Evolutionary conservation across 2,113 vertebrate genomes (phyloP).

Genomic region (Vombatus ursinus): DNA sequence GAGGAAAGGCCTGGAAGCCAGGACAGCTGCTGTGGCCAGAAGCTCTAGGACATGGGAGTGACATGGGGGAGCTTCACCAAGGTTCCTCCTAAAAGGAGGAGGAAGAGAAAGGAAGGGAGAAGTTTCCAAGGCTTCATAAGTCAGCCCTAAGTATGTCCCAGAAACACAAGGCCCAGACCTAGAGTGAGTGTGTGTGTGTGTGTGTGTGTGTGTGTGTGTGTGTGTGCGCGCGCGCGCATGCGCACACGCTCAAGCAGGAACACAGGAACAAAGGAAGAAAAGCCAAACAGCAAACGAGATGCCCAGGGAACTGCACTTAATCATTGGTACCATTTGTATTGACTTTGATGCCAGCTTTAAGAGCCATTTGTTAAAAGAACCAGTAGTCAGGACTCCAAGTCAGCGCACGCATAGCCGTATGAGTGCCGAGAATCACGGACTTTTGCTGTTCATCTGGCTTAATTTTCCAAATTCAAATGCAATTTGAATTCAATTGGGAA

Average conservation of each 20-base stretch:
- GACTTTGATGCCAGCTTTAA: constrained; percentile 80
- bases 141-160: constrained; percentile 40
- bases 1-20: neutral
- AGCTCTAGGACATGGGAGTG: neutral
- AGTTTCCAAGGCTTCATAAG: constrained; percentile 34
- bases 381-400: constrained; percentile 78
- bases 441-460: constrained; percentile 72
- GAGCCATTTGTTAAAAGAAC: constrained; percentile 82
- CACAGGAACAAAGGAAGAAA: constrained; percentile 10
- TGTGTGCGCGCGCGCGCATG: neutral
- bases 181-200: neutral
- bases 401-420: constrained; percentile 78
- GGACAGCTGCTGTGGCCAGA: neutral
- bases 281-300: constrained; percentile 64
- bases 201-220: neutral
- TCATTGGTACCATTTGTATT: constrained; percentile 81
- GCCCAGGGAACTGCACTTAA: constrained; percentile 73
- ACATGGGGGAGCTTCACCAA: neutral
- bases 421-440: constrained; percentile 72
- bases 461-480: constrained; percentile 75
- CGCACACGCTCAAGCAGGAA: neutral
- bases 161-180: constrained; percentile 48
- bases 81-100: neutral
- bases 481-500: constrained; percentile 76
- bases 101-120: neutral